Base-by-base conservation (phyloP, 2,113 vertebrate genomes). In the Panthera leo region DNA sequence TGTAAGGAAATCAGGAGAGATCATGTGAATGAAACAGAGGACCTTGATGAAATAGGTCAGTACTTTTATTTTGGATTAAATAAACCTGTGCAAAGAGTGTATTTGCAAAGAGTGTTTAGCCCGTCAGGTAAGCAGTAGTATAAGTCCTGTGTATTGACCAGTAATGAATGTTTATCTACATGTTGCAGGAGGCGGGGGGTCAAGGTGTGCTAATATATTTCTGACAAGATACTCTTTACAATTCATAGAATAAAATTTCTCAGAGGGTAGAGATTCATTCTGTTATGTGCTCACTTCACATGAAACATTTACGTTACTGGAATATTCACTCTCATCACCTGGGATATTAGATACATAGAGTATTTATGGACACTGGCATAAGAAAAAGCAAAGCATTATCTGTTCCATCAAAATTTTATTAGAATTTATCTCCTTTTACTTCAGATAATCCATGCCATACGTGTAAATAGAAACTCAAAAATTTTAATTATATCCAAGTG, bases 331-430 rank as follows among this genome's bases (percentile, higher is more conserved):
- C 36, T 29, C 36, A 94, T 16, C 39, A 80, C n/a, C n/a, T 45
- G n/a, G n/a, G 25, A 84, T 70, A 91, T 55, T 34, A 70, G 25
- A 87, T 71, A 75, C 39, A 51, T 73, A 12, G 39, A 85, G 4
- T 75, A 73, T 73, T 96, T 94, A 51, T 82, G 73, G n/a, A n/a
- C 61, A 89, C 27, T 68, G 27, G 39, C 76, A 42, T 89, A 61
- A 96, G 85, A 91, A 85, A 93, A 82, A 80, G 36, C 31, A 91
- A 94, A 89, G 67, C 11, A 12, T 61, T 92, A 79, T 67, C 55
- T 83, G 11, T 36, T 85, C 53, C 55, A 67, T 67, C n/a, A 91
- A 94, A 86, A 45, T 63, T 78, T n/a, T 73, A 93, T 85, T 90
- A 88, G 36, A 76, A 85, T 5, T 48, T 4, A 23, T 95, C 5